phyloP scores from a whole-genome alignment of 2,113 vertebrate species.

The Lepus americanus region DNA sequence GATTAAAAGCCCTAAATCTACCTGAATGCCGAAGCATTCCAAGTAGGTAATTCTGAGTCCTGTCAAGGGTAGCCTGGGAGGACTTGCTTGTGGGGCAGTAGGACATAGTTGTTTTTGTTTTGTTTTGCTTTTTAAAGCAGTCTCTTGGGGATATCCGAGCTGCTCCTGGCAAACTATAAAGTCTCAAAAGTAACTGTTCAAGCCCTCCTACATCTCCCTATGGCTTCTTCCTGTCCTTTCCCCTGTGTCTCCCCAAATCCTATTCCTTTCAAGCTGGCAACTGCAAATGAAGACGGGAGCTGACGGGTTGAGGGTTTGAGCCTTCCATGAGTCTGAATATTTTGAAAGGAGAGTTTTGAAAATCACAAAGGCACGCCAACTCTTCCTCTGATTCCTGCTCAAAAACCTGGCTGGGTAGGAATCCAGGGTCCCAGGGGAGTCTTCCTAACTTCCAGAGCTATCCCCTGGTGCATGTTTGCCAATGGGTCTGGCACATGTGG shows the following conservation, averaged over 20 bases:
- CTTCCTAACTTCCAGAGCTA: background rate
- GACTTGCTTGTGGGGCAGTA: background rate
- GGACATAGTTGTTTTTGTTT: background rate
- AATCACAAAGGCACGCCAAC: background rate
- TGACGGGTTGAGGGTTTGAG: background rate
- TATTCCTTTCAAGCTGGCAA: slow-evolving; percentile 29
- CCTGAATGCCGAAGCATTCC: slow-evolving; percentile 22
- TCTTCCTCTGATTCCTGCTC: slow-evolving; percentile 33
- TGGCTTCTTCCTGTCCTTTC: background rate
- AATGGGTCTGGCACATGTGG: background rate
- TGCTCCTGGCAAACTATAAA: slow-evolving; percentile 29
- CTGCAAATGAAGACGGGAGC: slow-evolving; percentile 10
- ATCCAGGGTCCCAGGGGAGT: background rate
- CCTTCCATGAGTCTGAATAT: background rate
- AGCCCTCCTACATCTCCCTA: background rate
- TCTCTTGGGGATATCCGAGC: background rate
- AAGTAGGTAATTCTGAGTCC: background rate
- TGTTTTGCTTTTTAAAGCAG: background rate
- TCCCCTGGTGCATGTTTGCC: slow-evolving; percentile 36
- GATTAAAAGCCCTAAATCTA: slow-evolving; percentile 9
- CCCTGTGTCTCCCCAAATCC: background rate
- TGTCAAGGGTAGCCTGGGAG: background rate
- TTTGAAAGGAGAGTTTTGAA: slow-evolving; percentile 57
- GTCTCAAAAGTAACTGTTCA: slow-evolving; percentile 16
- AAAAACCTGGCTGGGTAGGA: background rate